Evolutionary conservation across 2,797 vertebrate genomes (phyloP).

Genomic region (Labroides dimidiatus): DNA sequence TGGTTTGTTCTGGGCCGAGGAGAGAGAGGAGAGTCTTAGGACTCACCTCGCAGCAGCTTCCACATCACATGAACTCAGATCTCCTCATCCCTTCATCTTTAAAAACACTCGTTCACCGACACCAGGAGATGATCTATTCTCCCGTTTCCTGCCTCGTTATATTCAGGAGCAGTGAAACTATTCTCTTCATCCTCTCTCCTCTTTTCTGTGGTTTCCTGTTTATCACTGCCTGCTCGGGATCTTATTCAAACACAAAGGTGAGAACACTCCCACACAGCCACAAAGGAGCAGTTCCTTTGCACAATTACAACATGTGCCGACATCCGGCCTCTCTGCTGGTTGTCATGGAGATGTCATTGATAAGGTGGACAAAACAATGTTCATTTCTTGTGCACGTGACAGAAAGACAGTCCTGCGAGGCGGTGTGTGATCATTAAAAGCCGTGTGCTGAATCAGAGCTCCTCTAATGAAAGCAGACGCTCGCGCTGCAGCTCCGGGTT

Average conservation of each 20-base stretch:
- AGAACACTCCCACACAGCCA: conserved; percentile 44
- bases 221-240: conserved; percentile 9
- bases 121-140: no score
- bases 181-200: no score
- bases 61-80: no score
- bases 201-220: no score
- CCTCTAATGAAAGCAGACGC: background rate
- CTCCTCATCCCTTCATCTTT: no score
- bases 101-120: no score
- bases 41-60: background rate
- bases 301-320: conserved; percentile 65
- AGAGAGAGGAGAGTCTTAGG: background rate
- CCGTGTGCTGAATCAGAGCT: conserved; percentile 44
- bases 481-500: conserved; percentile 26
- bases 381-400: conserved; percentile 29
- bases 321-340: conserved; percentile 71
- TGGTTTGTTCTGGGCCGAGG: conserved; percentile 17
- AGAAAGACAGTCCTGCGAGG: conserved; percentile 40
- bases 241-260: conserved; percentile 44
- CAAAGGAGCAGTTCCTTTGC: conserved; percentile 56
- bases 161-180: no score
- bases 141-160: no score
- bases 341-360: conserved; percentile 85
- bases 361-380: conserved; percentile 65
- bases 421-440: conserved; percentile 21